A percentile compares a stretch with the other conserved stretches of the same genome.
These are phyloP conservation scores for Agrypnus murinus DNA, from an alignment of 2,888 invertebrate species.

Conservation along the genomic window DNA sequence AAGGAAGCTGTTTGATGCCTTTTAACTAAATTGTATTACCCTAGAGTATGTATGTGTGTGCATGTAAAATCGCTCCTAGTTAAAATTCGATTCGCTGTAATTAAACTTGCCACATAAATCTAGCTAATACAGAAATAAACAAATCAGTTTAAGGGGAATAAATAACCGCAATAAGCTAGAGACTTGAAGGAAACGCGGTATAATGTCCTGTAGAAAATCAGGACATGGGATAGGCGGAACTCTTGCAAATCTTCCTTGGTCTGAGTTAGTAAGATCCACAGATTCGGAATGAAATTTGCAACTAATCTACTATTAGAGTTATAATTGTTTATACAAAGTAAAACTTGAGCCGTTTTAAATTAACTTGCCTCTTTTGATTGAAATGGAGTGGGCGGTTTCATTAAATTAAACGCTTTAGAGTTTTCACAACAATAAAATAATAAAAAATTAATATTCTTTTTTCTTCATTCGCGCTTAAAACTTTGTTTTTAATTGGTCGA, in stretches of 20 bases:
- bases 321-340: conserved; percentile 41
- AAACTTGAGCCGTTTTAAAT: conserved; percentile 12
- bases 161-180: conserved; percentile 64
- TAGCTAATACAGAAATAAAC: conserved; percentile 58
- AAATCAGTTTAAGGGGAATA: conserved; percentile 60
- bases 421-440: too few relatives aligned
- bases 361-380: not conserved
- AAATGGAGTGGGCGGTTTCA: too few relatives aligned
- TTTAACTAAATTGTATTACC: too few relatives aligned
- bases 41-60: too few relatives aligned
- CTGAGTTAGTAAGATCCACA: conserved; percentile 67
- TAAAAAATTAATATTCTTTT: too few relatives aligned
- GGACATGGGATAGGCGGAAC: conserved; percentile 67
- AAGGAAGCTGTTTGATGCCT: too few relatives aligned
- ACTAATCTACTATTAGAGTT: conserved; percentile 55
- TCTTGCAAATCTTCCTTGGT: conserved; percentile 66
- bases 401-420: too few relatives aligned
- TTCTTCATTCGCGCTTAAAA: too few relatives aligned
- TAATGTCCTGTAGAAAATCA: conserved; percentile 65
- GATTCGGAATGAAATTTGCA: conserved; percentile 62
- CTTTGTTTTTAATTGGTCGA: too few relatives aligned
- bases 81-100: conserved; percentile 41
- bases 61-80: conserved; percentile 16
- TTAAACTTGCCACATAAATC: conserved; percentile 49
- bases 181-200: conserved; percentile 60